Percentiles rank a stretch among this genome's conserved stretches.
Evolutionary conservation across 2,888 invertebrate genomes (phyloP).

Genomic region (Oscheius sp.): DNA sequence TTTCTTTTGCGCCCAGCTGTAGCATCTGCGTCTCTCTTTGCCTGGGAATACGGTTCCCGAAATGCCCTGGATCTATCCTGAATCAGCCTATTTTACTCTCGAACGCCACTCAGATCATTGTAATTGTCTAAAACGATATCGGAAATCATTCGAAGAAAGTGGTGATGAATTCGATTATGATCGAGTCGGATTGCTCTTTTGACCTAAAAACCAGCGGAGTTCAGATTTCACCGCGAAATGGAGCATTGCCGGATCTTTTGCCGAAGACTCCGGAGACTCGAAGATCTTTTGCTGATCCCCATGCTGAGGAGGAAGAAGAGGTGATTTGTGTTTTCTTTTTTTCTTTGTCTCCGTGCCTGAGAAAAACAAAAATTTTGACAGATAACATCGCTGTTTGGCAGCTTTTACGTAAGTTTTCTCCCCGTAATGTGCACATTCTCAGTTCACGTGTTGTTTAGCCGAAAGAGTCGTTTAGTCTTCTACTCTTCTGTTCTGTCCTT

Average conservation of each 20-base stretch:
- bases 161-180: too few species aligned
- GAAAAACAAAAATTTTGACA: conserved; percentile 30
- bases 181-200: not conserved
- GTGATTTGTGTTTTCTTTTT: conserved; percentile 30
- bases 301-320: conserved; percentile 50
- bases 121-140: too few species aligned
- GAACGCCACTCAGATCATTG: too few species aligned
- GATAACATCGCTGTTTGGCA: conserved; percentile 68
- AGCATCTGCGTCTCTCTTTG: too few species aligned
- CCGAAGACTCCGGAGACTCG: conserved; percentile 51
- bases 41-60: too few species aligned
- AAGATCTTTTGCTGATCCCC: conserved; percentile 37
- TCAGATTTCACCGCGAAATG: conserved; percentile 19
- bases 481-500: not conserved
- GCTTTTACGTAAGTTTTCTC: conserved; percentile 67
- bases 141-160: too few species aligned
- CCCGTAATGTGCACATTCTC: not conserved
- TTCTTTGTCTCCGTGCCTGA: not conserved
- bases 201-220: too few species aligned
- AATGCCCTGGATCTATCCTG: too few species aligned
- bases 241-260: conserved; percentile 56
- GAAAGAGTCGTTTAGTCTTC: not conserved
- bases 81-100: too few species aligned
- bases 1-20: too few species aligned
- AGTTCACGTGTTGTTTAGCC: conserved; percentile 7